Evolutionary conservation across 2,888 invertebrate species (phyloP).

Genomic region (Melipona beecheii): DNA sequence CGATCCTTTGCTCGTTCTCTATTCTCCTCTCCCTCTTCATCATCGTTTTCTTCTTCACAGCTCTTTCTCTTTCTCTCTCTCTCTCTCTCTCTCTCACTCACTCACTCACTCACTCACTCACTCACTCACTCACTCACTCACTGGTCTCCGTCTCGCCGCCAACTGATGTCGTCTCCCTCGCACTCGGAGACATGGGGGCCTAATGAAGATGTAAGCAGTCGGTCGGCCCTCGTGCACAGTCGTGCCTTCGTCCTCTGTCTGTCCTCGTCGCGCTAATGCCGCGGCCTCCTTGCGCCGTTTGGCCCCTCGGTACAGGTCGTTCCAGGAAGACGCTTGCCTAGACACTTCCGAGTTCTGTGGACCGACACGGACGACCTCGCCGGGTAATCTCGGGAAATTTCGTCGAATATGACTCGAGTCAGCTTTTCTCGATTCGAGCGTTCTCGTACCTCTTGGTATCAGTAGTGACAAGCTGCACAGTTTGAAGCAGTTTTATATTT

Average conservation of each 20-base stretch:
- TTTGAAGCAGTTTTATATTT: too few species aligned
- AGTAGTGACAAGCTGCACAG: too few species aligned
- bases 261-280: slow-evolving; percentile 66
- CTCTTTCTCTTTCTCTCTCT: too few species aligned
- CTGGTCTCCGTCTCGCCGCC: slow-evolving; percentile 16
- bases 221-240: slow-evolving; percentile 75
- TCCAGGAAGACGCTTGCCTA: slow-evolving; percentile 60
- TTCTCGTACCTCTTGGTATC: too few species aligned
- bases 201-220: slow-evolving; percentile 84
- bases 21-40: slow-evolving; percentile 55
- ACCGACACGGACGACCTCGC: neutral
- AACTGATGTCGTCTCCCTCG: slow-evolving; percentile 43
- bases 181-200: slow-evolving; percentile 78
- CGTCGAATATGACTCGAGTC: too few species aligned
- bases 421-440: too few species aligned
- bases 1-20: slow-evolving; percentile 32
- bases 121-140: too few species aligned
- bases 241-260: slow-evolving; percentile 74
- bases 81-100: too few species aligned
- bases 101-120: too few species aligned
- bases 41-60: slow-evolving; percentile 43
- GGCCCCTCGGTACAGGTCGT: slow-evolving; percentile 69
- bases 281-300: slow-evolving; percentile 67
- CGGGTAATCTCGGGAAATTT: too few species aligned
- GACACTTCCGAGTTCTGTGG: slow-evolving; percentile 53